phyloP scores from a whole-genome alignment of 23 tunicate genomes.

The Oikopleura albicans region DNA sequence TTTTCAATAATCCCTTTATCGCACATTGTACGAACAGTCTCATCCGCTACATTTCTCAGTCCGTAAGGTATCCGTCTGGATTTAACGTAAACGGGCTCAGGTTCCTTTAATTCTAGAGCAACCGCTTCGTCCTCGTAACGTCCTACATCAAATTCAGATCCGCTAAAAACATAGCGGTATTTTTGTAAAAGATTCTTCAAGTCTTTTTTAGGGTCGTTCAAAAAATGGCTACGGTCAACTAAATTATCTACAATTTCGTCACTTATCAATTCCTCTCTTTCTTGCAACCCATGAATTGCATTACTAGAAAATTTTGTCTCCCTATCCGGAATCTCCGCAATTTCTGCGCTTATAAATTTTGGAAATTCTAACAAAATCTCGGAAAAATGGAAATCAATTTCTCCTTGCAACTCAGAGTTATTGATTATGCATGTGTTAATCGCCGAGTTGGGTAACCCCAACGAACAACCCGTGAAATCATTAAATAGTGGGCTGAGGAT shows the following conservation, averaged over 20 bases:
- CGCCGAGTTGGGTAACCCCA: neutral
- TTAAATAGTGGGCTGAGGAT: no score
- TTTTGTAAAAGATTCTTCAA: neutral
- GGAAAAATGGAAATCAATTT: neutral
- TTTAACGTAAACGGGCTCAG: neutral
- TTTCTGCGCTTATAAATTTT: neutral
- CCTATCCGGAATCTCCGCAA: neutral
- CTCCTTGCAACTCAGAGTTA: neutral
- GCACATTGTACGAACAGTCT: neutral
- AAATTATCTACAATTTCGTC: neutral
- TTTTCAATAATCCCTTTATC: neutral
- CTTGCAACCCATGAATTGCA: neutral
- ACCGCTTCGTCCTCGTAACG: neutral
- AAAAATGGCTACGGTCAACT: neutral
- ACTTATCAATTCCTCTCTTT: neutral
- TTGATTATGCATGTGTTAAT: neutral
- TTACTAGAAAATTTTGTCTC: neutral
- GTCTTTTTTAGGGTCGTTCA: neutral
- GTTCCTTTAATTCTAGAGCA: neutral
- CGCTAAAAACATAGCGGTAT: neutral
- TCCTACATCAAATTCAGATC: neutral
- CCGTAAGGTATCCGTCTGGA: neutral
- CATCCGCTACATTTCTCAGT: neutral
- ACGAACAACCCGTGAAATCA: neutral
- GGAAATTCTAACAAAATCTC: neutral